Evolutionary conservation across 2,888 invertebrate species (phyloP), one percentile per base, ranked within the genome.

Genomic region (Dynastes tityus): DNA sequence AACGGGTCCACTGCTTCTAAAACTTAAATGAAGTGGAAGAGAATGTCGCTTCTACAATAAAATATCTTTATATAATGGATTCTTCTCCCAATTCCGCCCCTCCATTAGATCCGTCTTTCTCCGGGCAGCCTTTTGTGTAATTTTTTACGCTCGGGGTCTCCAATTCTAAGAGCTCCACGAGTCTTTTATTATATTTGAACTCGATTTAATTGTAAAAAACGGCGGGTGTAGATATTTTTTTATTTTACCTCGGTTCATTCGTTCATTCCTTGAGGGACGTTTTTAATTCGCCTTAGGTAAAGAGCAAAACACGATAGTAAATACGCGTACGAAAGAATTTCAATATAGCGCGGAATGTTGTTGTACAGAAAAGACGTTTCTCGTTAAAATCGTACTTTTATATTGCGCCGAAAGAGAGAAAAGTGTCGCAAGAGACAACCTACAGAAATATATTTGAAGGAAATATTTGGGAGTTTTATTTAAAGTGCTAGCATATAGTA

Each of bases 21-120:
- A 40, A 64, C 64, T 64, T 40, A 64, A 64, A 64, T 64, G 64
- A 64, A 64, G 32, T 64, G 64, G 64, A 64, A 64, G 32, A 64
- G 32, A 64, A 64, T 40, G 22, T 58, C 64, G 32, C 40, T 40
- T 37, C 37, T n/a, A 64, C 64, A 64, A 64, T 64, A 64, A 64
- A 64, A 64, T 16, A 64, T 64, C 64, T n/a, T 16, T 32, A 16
- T 64, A 58, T 58, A 64, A 64, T 64, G 64, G 64, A 32, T 64
- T 37, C 64, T n/a, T 9, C 64, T 64, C 64, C n/a, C 37, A 6
- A 40, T 40, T 32, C 13, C 37, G 64, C 8, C 13, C 40, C 40
- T 37, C n/a, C 32, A 64, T 64, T 22, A 58, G 55, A 16, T 58
- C 45, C 45, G 45, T 2, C 55, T 27, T 58, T 58, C 11, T 45